phyloP scores from a whole-genome alignment of 2,797 vertebrate genomes.

The Sarcophilus harrisii region DNA sequence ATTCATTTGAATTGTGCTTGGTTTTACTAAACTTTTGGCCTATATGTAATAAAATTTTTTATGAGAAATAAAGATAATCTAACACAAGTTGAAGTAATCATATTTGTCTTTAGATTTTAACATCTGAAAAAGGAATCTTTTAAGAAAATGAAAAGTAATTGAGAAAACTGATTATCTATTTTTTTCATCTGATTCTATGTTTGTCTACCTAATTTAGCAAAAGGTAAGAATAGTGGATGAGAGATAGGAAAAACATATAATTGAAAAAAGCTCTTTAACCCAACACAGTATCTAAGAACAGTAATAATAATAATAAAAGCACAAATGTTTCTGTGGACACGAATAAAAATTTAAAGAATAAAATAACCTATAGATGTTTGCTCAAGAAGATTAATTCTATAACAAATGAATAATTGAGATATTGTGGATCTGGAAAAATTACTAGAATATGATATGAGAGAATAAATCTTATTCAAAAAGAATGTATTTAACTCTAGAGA shows the following conservation, averaged over 20 bases:
- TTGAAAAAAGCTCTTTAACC: neutral
- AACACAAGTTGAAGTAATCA: neutral
- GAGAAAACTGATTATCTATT: neutral
- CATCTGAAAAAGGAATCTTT: neutral
- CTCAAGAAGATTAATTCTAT: neutral
- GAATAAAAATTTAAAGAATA: neutral
- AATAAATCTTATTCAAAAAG: neutral
- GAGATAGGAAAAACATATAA: neutral
- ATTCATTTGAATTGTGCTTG: neutral
- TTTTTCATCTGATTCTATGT: neutral
- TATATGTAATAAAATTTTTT: neutral
- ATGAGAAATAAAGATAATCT: neutral
- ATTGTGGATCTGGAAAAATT: neutral
- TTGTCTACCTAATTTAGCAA: neutral
- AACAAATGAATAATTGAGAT: neutral
- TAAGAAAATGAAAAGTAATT: neutral
- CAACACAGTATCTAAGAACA: neutral
- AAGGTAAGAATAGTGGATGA: neutral
- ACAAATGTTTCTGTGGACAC: neutral
- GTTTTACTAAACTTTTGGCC: neutral
- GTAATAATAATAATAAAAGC: neutral
- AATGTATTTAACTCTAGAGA: neutral
- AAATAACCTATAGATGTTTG: neutral
- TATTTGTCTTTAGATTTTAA: neutral
- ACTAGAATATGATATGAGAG: neutral